Percentiles rank a stretch among this genome's conserved stretches.
Evolutionary conservation across 2,113 vertebrate species (phyloP).

Genomic region (Salvelinus alpinus): DNA sequence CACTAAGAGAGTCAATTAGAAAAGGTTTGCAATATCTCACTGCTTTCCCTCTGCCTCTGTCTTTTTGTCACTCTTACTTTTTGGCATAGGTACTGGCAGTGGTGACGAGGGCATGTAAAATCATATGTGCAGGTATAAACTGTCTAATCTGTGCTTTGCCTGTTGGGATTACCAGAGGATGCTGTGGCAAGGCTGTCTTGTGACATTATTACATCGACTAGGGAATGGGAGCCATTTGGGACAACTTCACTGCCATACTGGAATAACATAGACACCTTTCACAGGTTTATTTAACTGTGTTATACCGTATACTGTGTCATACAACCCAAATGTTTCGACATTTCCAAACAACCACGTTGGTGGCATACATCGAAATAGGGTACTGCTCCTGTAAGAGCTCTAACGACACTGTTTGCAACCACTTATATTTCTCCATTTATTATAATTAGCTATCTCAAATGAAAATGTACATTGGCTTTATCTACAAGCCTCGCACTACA

Average conservation of each 20-base stretch:
- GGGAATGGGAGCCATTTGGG: conserved; percentile 44
- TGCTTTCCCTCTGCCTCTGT: conserved; percentile 20
- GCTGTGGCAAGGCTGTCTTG: conserved; percentile 65
- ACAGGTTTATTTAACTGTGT: conserved; percentile 5
- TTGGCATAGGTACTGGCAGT: conserved; percentile 53
- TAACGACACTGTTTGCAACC: background rate
- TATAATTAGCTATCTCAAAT: conserved; percentile 19
- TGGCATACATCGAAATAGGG: no score
- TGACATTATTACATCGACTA: conserved; percentile 54
- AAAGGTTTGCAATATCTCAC: conserved; percentile 51
- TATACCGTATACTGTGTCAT: background rate
- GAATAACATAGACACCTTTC: conserved; percentile 1
- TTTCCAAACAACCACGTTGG: background rate
- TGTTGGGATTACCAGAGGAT: conserved; percentile 64
- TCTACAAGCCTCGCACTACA: conserved; percentile 49
- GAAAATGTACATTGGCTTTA: conserved; percentile 63
- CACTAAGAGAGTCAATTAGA: conserved; percentile 51
- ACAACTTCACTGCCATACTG: conserved; percentile 30
- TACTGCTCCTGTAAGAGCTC: background rate
- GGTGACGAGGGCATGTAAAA: conserved; percentile 64
- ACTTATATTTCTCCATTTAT: background rate
- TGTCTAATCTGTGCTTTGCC: conserved; percentile 66
- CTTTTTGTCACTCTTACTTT: conserved; percentile 44
- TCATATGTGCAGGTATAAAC: conserved; percentile 58
- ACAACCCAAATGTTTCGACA: background rate